phyloP scores from a whole-genome alignment of 2,888 invertebrate species.

The Cryptus viduatorius region DNA sequence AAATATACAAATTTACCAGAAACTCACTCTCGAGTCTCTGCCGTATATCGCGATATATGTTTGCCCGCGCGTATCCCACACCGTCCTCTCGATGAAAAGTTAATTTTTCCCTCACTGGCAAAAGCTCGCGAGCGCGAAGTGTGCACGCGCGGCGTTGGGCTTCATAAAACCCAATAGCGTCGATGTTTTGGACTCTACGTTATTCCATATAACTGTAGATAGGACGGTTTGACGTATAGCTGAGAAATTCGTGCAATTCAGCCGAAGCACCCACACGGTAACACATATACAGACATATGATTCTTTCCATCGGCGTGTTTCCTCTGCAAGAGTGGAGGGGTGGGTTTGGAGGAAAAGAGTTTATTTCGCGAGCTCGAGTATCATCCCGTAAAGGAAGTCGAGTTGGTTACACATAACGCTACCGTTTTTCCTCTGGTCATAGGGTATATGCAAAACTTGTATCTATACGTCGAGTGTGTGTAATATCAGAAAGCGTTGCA shows the following conservation, averaged over 20 bases:
- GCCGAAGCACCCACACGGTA: slow-evolving; percentile 2
- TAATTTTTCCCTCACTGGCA: slow-evolving; percentile 49
- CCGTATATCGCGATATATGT: not conserved
- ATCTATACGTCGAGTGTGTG: slow-evolving; percentile 20
- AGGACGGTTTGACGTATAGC: slow-evolving; percentile 30
- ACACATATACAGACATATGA: not conserved
- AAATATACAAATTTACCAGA: slow-evolving; percentile 61
- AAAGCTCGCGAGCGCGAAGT: slow-evolving; percentile 5
- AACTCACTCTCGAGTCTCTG: slow-evolving; percentile 9
- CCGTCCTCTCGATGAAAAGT: slow-evolving; percentile 52
- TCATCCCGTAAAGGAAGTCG: slow-evolving; percentile 47
- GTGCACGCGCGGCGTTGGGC: not conserved
- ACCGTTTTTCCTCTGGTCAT: slow-evolving; percentile 22
- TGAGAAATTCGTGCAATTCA: slow-evolving; percentile 33
- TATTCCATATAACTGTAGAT: slow-evolving; percentile 12
- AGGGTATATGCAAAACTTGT: slow-evolving; percentile 7
- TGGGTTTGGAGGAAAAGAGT: slow-evolving; percentile 11
- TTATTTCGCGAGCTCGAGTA: slow-evolving; percentile 54
- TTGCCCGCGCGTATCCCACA: not conserved
- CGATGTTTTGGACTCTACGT: slow-evolving; percentile 36
- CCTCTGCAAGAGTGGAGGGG: not conserved
- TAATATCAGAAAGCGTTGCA: slow-evolving; percentile 29
- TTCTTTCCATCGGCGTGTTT: slow-evolving; percentile 9
- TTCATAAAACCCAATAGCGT: slow-evolving; percentile 53
- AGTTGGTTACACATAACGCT: slow-evolving; percentile 52